These are phyloP conservation scores for Cephalopholis sonnerati DNA, from an alignment of 2,113 vertebrate species.

Conservation along the genomic window DNA sequence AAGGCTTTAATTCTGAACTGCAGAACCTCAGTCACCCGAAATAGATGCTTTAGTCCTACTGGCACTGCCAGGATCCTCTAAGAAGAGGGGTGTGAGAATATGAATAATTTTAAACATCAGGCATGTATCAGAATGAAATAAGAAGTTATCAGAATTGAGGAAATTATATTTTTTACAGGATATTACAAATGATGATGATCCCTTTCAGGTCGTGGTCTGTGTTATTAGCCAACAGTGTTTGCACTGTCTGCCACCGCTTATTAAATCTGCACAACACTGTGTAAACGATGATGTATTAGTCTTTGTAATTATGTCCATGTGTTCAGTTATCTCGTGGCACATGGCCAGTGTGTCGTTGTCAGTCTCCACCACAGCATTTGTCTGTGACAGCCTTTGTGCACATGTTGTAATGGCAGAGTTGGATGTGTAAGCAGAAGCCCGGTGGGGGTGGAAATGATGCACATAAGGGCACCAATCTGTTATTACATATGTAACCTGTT, in stretches of 20 bases:
- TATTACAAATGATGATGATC: too few relatives aligned
- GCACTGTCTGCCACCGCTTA: neutral
- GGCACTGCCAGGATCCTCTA: too few relatives aligned
- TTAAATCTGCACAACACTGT: constrained; percentile 44
- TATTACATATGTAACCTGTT: constrained; percentile 10
- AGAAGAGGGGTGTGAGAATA: too few relatives aligned
- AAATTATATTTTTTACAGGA: too few relatives aligned
- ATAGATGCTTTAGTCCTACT: too few relatives aligned
- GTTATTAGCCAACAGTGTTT: constrained; percentile 43
- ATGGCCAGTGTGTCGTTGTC: neutral
- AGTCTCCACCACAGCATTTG: neutral
- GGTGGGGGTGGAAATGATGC: neutral
- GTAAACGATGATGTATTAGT: constrained; percentile 32
- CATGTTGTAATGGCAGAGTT: neutral
- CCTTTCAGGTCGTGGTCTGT: constrained; percentile 13
- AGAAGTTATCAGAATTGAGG: too few relatives aligned
- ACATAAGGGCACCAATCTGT: neutral
- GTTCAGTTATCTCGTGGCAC: constrained; percentile 23
- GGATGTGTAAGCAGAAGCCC: neutral
- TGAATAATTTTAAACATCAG: too few relatives aligned
- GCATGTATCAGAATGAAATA: too few relatives aligned
- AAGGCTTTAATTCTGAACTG: too few relatives aligned
- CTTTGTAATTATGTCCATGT: constrained; percentile 15
- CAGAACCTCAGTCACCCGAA: too few relatives aligned
- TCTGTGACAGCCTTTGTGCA: neutral